A percentile compares a stretch with the other conserved stretches of the same genome.
Conservation (phyloP, 2,888 invertebrate genomes). For the Aporophyla nigra region DNA sequence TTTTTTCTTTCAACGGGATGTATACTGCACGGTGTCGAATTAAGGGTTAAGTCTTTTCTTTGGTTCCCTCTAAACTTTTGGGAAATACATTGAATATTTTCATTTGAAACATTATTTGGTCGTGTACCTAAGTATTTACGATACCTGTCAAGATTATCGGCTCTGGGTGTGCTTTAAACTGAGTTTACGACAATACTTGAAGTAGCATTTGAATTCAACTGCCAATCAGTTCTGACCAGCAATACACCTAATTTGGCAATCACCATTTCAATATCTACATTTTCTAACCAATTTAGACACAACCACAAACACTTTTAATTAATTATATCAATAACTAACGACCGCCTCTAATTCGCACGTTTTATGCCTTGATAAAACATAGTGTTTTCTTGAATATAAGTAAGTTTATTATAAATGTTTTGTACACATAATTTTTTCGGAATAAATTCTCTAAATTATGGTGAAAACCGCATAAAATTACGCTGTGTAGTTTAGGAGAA, state of each 20-base stretch:
- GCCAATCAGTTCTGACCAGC: background rate
- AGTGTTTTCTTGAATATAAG: background rate
- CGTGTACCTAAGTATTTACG: background rate
- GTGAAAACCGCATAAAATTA: background rate
- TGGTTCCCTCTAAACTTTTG: background rate
- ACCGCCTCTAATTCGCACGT: background rate
- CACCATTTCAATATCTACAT: conserved; percentile 15
- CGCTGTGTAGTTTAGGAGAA: background rate
- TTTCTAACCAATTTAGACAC: conserved; percentile 18
- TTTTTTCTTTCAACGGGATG: too few relatives aligned
- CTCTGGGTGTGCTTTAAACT: background rate
- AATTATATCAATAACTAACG: conserved; percentile 17
- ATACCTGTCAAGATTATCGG: background rate
- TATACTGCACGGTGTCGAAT: too few relatives aligned
- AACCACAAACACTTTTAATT: conserved; percentile 34
- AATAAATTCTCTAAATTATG: background rate
- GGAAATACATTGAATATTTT: background rate
- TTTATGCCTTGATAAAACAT: background rate
- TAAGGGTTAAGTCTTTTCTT: background rate
- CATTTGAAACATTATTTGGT: background rate
- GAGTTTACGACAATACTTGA: background rate
- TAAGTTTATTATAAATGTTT: background rate
- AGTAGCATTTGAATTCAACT: conserved; percentile 3
- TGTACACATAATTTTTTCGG: background rate
- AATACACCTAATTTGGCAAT: conserved; percentile 9